A percentile compares a stretch with the other conserved stretches of the same genome.
Conservation (phyloP, 2,888 invertebrate species). For the Nomada fabriciana region DNA sequence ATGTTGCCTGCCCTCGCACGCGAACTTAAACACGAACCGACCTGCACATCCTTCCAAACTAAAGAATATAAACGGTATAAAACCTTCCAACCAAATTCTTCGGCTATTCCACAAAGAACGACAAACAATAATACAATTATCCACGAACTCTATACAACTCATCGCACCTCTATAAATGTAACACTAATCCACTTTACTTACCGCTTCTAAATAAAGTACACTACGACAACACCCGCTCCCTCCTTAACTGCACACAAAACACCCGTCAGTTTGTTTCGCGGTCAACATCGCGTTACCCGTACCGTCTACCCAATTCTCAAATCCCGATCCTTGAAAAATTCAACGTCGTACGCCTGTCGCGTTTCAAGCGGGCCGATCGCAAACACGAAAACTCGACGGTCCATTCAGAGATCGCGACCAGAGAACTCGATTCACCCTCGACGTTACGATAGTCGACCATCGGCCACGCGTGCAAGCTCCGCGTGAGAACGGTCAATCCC, state of each 20-base stretch:
- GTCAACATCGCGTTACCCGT: conserved; percentile 7
- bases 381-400: conserved; percentile 12
- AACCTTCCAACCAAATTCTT: too few species aligned
- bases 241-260: conserved; percentile 23
- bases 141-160: too few species aligned
- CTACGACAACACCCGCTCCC: neutral
- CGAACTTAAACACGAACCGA: neutral
- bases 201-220: neutral
- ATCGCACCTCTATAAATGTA: too few species aligned
- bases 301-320: neutral
- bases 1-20: neutral
- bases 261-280: conserved; percentile 21
- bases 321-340: conserved; percentile 34
- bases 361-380: neutral
- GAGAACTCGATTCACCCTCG: conserved; percentile 18
- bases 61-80: too few species aligned
- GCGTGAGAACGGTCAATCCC: neutral
- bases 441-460: conserved; percentile 4
- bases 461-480: neutral
- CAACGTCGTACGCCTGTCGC: conserved; percentile 22
- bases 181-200: conserved; percentile 3
- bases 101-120: too few species aligned
- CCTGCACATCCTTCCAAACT: neutral
- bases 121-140: too few species aligned
- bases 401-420: conserved; percentile 21